These are phyloP conservation scores for Stenotaenia linearis DNA, from an alignment of 2,888 invertebrate species.

Conservation along the genomic window DNA sequence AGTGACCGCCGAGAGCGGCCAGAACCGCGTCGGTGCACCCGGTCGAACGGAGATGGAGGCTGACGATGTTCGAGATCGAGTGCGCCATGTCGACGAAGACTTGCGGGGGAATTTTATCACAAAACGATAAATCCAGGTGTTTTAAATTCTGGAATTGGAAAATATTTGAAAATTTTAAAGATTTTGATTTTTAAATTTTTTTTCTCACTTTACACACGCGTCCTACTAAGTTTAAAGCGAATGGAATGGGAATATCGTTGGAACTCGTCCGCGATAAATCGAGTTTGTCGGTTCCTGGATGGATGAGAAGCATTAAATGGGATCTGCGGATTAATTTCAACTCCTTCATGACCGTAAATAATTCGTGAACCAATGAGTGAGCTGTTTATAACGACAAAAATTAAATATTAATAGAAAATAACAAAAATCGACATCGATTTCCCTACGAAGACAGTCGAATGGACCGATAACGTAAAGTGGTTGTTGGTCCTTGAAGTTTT, in stretches of 20 bases:
- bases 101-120: neutral
- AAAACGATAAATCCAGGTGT: slow-evolving; percentile 13
- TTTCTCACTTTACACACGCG: neutral
- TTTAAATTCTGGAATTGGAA: slow-evolving; percentile 11
- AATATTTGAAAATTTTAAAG: too few relatives aligned
- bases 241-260: neutral
- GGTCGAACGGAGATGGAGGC: neutral
- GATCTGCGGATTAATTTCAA: neutral
- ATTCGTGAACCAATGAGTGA: neutral
- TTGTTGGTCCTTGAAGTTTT: neutral
- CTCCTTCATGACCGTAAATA: neutral
- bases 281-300: neutral
- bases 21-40: neutral
- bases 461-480: slow-evolving; percentile 13
- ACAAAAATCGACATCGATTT: neutral
- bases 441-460: slow-evolving; percentile 28
- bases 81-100: neutral
- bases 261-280: neutral
- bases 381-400: neutral
- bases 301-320: neutral
- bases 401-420: neutral
- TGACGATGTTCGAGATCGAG: neutral
- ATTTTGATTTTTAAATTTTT: neutral
- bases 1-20: neutral
- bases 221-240: neutral